phyloP scores from a whole-genome alignment of 2,113 vertebrate species.

The Coturnix japonica region DNA sequence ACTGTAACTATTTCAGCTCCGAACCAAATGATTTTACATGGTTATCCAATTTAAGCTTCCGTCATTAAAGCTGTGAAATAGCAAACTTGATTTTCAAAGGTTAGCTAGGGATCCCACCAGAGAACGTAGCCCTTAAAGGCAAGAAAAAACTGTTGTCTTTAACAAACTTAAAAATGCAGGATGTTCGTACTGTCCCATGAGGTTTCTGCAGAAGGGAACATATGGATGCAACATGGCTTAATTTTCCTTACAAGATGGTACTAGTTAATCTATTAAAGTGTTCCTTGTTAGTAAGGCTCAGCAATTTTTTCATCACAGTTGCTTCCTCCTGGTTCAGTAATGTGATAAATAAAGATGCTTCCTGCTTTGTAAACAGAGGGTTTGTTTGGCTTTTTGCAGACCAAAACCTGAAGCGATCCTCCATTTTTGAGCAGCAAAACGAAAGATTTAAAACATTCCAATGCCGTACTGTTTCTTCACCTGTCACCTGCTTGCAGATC shows the following conservation, averaged over 20 bases:
- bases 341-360: slow-evolving; percentile 70
- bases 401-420: slow-evolving; percentile 70
- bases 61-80: slow-evolving; percentile 76
- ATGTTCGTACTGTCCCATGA: slow-evolving; percentile 71
- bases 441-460: slow-evolving; percentile 71
- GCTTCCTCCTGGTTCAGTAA: slow-evolving; percentile 78
- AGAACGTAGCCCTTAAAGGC: slow-evolving; percentile 81
- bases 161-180: slow-evolving; percentile 76
- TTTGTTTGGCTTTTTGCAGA: slow-evolving; percentile 66
- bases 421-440: slow-evolving; percentile 72
- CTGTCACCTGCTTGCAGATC: slow-evolving; percentile 59
- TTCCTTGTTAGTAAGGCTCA: slow-evolving; percentile 78
- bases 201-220: slow-evolving; percentile 76
- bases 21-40: slow-evolving; percentile 72
- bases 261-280: slow-evolving; percentile 69
- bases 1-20: slow-evolving; percentile 72
- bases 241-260: slow-evolving; percentile 81
- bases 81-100: slow-evolving; percentile 77
- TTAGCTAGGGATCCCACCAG: slow-evolving; percentile 75
- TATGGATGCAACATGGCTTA: slow-evolving; percentile 84
- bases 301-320: slow-evolving; percentile 71
- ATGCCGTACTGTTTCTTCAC: slow-evolving; percentile 59
- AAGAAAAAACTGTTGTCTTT: slow-evolving; percentile 72
- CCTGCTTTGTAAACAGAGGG: slow-evolving; percentile 73
- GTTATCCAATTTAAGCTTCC: slow-evolving; percentile 69